phyloP scores from a whole-genome alignment of 2,113 vertebrate genomes.

The Solea senegalensis region DNA sequence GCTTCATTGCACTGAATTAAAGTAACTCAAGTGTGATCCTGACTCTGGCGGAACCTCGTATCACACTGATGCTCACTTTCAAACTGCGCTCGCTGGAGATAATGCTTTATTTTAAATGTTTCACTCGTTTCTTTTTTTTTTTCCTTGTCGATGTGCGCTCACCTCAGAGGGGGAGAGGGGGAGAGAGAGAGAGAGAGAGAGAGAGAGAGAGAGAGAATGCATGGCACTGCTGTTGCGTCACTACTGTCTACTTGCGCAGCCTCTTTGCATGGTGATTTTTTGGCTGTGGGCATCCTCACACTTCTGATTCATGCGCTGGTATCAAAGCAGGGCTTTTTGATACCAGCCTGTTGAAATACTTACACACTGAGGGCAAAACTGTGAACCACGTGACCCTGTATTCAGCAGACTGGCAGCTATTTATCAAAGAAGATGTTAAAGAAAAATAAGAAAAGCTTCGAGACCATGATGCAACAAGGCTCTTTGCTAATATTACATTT shows the following conservation, averaged over 20 bases:
- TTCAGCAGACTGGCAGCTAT: not conserved
- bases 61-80: constrained; percentile 28
- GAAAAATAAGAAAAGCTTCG: not conserved
- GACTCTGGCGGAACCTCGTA: constrained; percentile 33
- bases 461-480: not conserved
- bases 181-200: constrained; percentile 1
- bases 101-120: constrained; percentile 33
- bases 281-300: constrained; percentile 42
- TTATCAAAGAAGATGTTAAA: not conserved
- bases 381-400: not conserved
- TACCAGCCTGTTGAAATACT: constrained; percentile 37
- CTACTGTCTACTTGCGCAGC: constrained; percentile 58
- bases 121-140: not conserved
- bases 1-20: constrained; percentile 67
- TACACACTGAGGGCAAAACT: constrained; percentile 19
- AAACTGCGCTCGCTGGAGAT: constrained; percentile 33
- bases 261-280: constrained; percentile 59
- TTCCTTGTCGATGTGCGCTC: constrained; percentile 9
- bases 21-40: constrained; percentile 61
- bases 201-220: constrained; percentile 14
- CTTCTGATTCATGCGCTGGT: constrained; percentile 47
- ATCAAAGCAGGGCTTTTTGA: constrained; percentile 34
- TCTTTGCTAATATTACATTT: not conserved
- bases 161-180: not conserved
- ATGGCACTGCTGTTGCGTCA: constrained; percentile 63